phyloP scores from a whole-genome alignment of 30 jellyfish, hydroid and myxozoan genomes.

The Sanderia malayensis region DNA sequence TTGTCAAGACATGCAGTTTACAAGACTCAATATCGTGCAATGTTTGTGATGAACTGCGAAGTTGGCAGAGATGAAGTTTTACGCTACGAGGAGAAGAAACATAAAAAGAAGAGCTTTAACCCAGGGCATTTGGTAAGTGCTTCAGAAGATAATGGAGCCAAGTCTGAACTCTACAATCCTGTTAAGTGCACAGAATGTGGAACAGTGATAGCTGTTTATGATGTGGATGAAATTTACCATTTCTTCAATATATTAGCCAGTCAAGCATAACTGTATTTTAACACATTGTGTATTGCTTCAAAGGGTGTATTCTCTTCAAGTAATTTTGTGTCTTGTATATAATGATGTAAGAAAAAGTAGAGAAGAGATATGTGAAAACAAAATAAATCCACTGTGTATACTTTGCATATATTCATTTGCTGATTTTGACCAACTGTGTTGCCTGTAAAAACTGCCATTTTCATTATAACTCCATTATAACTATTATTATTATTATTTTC shows the following conservation, averaged over 20 bases:
- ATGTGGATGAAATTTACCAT: conserved; percentile 83
- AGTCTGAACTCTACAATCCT: conserved; percentile 61
- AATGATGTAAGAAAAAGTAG: no score
- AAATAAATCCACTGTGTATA: no score
- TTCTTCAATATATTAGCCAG: conserved; percentile 87
- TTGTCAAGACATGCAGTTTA: conserved; percentile 89
- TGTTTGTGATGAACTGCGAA: conserved; percentile 88
- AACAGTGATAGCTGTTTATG: conserved; percentile 88
- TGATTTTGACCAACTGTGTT: no score
- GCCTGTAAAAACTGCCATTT: no score
- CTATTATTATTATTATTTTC: no score
- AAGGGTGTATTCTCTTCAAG: no score
- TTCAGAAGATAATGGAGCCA: not conserved
- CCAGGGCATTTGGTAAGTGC: conserved; percentile 68
- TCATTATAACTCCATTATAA: no score
- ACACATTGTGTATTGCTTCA: no score
- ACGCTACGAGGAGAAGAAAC: conserved; percentile 64
- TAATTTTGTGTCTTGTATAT: no score
- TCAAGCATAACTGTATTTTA: conserved; percentile 79
- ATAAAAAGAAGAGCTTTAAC: conserved; percentile 45
- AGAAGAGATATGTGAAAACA: no score
- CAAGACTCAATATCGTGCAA: conserved; percentile 92
- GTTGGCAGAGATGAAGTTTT: conserved; percentile 65
- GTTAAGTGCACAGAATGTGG: conserved; percentile 82
- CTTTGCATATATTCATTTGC: no score